A percentile compares a stretch with the other conserved stretches of the same genome.
Conservation (phyloP, 2,888 invertebrate species). For the Agriopis marginaria region DNA sequence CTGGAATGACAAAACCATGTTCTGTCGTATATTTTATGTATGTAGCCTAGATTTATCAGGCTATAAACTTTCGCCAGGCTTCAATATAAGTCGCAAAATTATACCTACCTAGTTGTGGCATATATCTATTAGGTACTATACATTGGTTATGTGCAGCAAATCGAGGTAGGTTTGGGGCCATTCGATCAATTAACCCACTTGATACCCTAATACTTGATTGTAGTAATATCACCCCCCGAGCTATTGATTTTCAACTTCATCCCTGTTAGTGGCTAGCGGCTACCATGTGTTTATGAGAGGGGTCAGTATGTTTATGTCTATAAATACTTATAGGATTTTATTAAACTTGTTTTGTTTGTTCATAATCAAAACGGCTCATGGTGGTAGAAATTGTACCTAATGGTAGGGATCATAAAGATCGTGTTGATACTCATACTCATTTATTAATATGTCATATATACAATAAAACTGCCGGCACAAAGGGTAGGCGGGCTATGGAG, state of each 20-base stretch:
- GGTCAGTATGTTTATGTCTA: background rate
- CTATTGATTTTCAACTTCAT: conserved; percentile 47
- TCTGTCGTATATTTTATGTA: too few species aligned
- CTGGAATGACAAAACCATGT: too few species aligned
- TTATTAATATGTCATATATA: too few species aligned
- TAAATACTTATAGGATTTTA: too few species aligned
- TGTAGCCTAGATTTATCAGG: too few species aligned
- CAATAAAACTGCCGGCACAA: too few species aligned
- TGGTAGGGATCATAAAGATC: too few species aligned
- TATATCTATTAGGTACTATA: conserved; percentile 5
- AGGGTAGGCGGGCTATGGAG: too few species aligned
- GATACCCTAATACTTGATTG: conserved; percentile 18
- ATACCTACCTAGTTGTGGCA: background rate
- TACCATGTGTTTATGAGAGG: conserved; percentile 1
- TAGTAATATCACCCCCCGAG: conserved; percentile 42
- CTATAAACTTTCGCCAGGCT: background rate
- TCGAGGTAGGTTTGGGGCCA: conserved; percentile 41
- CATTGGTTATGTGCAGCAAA: conserved; percentile 36
- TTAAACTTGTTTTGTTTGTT: too few species aligned
- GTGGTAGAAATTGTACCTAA: too few species aligned
- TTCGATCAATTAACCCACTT: conserved; percentile 47
- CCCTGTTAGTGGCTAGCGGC: conserved; percentile 31
- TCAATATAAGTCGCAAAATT: background rate
- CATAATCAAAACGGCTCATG: too few species aligned
- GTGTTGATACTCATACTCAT: too few species aligned